These are phyloP conservation scores for Amblyopsis hoosieri DNA, from an alignment of 2,797 vertebrate genomes.

Conservation along the genomic window DNA sequence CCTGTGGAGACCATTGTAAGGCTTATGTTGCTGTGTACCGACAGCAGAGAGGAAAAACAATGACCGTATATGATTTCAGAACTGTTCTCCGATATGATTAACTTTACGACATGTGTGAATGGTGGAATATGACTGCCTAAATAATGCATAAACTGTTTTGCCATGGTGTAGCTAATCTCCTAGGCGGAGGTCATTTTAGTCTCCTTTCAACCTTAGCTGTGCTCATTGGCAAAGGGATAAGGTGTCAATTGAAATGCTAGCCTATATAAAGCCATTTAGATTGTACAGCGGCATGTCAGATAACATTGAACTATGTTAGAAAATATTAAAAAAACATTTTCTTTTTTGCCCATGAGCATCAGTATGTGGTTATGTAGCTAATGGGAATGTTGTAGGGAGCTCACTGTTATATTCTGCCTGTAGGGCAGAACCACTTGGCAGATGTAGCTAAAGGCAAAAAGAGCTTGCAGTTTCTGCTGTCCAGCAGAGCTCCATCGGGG, in stretches of 20 bases:
- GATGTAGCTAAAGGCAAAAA: not conserved
- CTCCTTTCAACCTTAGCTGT: not conserved
- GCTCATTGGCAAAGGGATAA: not conserved
- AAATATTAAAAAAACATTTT: not conserved
- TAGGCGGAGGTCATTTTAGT: too few relatives aligned
- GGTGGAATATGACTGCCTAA: too few relatives aligned
- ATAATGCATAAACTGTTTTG: too few relatives aligned
- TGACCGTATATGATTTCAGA: not conserved
- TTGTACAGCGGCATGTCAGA: not conserved
- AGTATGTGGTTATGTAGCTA: not conserved
- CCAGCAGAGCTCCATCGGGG: not conserved
- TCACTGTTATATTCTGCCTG: not conserved
- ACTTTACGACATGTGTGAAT: too few relatives aligned
- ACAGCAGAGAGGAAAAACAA: not conserved
- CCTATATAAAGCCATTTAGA: not conserved
- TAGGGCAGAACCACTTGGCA: slow-evolving; percentile 1
- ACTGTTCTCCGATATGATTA: not conserved
- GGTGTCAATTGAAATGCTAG: not conserved
- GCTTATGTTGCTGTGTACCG: not conserved
- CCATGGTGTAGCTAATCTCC: too few relatives aligned
- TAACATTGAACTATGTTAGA: slow-evolving; percentile 1
- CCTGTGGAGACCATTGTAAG: not conserved
- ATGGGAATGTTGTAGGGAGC: not conserved
- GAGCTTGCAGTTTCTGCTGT: slow-evolving; percentile 1
- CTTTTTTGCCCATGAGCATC: slow-evolving; percentile 2